Evolutionary conservation across 2,888 invertebrate species (phyloP).

Genomic region (Lithosia quadra): DNA sequence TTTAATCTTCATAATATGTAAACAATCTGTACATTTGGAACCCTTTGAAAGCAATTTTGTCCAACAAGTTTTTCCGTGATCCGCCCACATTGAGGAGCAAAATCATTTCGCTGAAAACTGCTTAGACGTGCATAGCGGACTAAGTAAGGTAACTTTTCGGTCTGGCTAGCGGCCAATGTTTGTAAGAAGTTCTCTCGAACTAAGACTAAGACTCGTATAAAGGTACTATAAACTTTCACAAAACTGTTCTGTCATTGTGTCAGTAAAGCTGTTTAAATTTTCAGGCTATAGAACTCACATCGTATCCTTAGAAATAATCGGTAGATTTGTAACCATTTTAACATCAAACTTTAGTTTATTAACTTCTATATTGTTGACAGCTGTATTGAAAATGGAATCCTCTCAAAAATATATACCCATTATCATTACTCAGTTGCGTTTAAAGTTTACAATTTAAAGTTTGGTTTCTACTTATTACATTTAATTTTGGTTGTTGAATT

Average conservation of each 20-base stretch:
- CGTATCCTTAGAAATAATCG: not conserved
- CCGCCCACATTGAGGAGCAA: conserved; percentile 41
- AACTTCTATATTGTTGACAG: too few species aligned
- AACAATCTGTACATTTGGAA: conserved; percentile 16
- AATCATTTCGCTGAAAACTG: conserved; percentile 64
- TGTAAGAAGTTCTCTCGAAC: conserved; percentile 65
- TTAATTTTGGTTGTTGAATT: too few species aligned
- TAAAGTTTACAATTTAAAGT: too few species aligned
- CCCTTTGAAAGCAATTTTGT: conserved; percentile 23
- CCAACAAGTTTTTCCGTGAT: conserved; percentile 23
- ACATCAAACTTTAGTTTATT: too few species aligned
- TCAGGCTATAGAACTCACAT: too few species aligned
- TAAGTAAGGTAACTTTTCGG: conserved; percentile 68
- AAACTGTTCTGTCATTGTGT: conserved; percentile 62
- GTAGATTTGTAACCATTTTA: not conserved
- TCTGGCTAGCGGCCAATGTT: conserved; percentile 74
- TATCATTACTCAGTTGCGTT: too few species aligned
- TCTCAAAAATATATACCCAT: too few species aligned
- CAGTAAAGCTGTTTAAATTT: conserved; percentile 43
- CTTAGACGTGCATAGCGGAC: conserved; percentile 65
- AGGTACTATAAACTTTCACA: conserved; percentile 68
- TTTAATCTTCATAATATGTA: conserved; percentile 17
- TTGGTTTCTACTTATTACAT: too few species aligned
- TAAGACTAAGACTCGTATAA: conserved; percentile 55
- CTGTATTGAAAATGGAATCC: too few species aligned